Percentiles rank a stretch among this genome's conserved stretches.
phyloP scores from a whole-genome alignment of 1,140 invertebrate species.

The Gonioctena quinquepunctata region DNA sequence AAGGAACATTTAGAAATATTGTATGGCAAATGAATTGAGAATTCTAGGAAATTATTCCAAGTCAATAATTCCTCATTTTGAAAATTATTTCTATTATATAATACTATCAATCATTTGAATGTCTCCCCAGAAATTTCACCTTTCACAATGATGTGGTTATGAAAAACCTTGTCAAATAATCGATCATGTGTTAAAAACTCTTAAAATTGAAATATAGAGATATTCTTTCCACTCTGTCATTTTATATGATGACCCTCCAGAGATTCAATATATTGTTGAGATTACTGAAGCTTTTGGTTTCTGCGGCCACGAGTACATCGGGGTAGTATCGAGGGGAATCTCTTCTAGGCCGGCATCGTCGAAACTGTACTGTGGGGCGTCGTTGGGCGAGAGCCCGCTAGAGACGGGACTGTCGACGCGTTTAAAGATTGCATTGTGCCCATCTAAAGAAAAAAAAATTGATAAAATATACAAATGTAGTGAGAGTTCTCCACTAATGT shows the following conservation, averaged over 20 bases:
- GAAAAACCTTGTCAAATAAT: too few species aligned
- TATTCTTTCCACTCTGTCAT: neutral
- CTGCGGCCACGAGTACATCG: neutral
- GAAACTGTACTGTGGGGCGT: slow-evolving; percentile 86
- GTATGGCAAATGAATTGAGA: too few species aligned
- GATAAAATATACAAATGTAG: too few species aligned
- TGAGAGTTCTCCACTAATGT: too few species aligned
- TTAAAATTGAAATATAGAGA: neutral
- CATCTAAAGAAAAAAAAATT: slow-evolving; percentile 66
- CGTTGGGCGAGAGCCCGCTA: slow-evolving; percentile 82
- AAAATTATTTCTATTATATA: too few species aligned
- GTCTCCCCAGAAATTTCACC: too few species aligned
- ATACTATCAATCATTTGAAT: too few species aligned
- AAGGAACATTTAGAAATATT: too few species aligned
- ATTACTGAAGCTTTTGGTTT: neutral
- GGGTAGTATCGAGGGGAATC: slow-evolving; percentile 10
- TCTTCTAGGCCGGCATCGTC: slow-evolving; percentile 66
- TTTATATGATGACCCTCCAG: neutral
- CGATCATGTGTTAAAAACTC: too few species aligned
- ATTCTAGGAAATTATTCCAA: too few species aligned
- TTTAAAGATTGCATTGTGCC: slow-evolving; percentile 85
- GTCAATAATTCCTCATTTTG: too few species aligned
- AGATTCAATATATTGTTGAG: slow-evolving; percentile 19
- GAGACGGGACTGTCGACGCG: slow-evolving; percentile 78
- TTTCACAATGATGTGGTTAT: too few species aligned